These are phyloP conservation scores for Phalera bucephala DNA, from an alignment of 2,888 invertebrate genomes.

Conservation along the genomic window DNA sequence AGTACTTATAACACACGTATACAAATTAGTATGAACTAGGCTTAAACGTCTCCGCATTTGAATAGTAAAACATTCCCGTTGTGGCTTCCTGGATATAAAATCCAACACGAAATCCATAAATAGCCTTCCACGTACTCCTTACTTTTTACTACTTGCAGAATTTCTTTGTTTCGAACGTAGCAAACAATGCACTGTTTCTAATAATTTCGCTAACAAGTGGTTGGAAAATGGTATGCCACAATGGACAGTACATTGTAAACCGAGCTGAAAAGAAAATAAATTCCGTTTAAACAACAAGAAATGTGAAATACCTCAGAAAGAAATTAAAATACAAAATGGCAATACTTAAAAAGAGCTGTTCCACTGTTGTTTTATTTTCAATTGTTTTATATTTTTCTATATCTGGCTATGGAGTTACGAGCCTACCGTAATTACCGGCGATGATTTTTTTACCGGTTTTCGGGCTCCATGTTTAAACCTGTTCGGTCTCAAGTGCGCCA, in stretches of 20 bases:
- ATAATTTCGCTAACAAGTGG: constrained; percentile 67
- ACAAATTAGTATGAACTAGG: not conserved
- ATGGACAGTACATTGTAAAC: constrained; percentile 50
- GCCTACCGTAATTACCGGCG: constrained; percentile 72
- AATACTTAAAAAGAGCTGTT: constrained; percentile 4
- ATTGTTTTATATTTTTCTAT: constrained; percentile 44
- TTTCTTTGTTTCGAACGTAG: constrained; percentile 67
- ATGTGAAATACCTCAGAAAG: constrained; percentile 19
- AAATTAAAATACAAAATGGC: not conserved
- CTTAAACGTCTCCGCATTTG: constrained; percentile 18
- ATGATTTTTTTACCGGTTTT: constrained; percentile 76
- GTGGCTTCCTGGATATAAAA: constrained; percentile 40
- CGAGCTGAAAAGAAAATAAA: constrained; percentile 47
- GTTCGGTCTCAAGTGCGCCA: constrained; percentile 69
- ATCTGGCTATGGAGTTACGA: constrained; percentile 57
- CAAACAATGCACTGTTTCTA: constrained; percentile 67
- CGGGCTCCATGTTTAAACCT: constrained; percentile 71
- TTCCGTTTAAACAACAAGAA: constrained; percentile 22
- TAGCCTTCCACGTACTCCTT: constrained; percentile 54
- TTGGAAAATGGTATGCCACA: constrained; percentile 52
- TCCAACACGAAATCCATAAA: constrained; percentile 42
- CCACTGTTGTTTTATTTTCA: constrained; percentile 40
- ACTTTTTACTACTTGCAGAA: constrained; percentile 62
- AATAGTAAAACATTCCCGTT: constrained; percentile 32
- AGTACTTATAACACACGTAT: constrained; percentile 18